Evolutionary conservation across 2,888 invertebrate species (phyloP).

Genomic region (Caenorhabditis sp.): DNA sequence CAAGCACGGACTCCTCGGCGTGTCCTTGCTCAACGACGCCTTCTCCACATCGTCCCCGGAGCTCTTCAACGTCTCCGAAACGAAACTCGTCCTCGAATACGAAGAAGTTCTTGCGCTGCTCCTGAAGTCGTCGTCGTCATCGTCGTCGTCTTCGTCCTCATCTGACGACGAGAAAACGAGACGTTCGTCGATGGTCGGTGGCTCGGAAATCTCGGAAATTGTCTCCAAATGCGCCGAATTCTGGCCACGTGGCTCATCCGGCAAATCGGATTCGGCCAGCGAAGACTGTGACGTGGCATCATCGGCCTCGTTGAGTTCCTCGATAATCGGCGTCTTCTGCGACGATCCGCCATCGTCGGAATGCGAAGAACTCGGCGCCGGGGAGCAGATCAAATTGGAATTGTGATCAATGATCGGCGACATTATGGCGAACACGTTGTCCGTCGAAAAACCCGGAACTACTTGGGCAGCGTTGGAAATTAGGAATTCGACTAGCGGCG

Average conservation of each 20-base stretch:
- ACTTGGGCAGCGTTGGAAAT: conserved; percentile 86
- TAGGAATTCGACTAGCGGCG: conserved; percentile 88
- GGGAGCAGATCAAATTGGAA: conserved; percentile 64
- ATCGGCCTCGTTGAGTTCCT: conserved; percentile 63
- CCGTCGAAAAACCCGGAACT: conserved; percentile 67
- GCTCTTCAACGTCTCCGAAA: conserved; percentile 62
- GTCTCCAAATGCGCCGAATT: conserved; percentile 53
- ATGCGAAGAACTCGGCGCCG: conserved; percentile 62
- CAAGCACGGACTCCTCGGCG: conserved; percentile 71
- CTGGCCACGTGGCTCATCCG: conserved; percentile 56
- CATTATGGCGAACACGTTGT: conserved; percentile 68
- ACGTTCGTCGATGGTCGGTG: conserved; percentile 57
- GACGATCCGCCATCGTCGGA: conserved; percentile 68
- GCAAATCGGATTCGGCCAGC: conserved; percentile 60
- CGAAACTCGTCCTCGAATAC: conserved; percentile 52
- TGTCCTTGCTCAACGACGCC: conserved; percentile 52
- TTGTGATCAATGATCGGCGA: conserved; percentile 61
- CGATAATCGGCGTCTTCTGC: conserved; percentile 70
- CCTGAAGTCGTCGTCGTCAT: conserved; percentile 22
- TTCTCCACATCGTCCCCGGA: conserved; percentile 59
- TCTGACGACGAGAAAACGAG: conserved; percentile 61
- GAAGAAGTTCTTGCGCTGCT: conserved; percentile 1
- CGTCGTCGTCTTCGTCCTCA: conserved; percentile 50
- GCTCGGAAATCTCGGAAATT: conserved; percentile 59
- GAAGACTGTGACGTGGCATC: conserved; percentile 63